phyloP scores from a whole-genome alignment of 2,797 vertebrate genomes.

The Oreochromis grahami region DNA sequence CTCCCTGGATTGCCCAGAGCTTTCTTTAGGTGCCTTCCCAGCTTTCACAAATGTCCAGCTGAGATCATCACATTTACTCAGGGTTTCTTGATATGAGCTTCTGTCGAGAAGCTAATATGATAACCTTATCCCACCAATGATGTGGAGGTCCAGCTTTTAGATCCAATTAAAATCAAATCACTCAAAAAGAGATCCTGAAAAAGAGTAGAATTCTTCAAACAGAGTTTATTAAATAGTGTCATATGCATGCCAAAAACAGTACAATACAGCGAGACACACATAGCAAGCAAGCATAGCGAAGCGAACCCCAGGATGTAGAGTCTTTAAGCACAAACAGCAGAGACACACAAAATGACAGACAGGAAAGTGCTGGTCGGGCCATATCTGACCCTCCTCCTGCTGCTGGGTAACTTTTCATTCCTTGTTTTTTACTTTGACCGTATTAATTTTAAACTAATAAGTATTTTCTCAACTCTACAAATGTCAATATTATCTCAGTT shows the following conservation, averaged over 20 bases:
- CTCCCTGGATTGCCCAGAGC: accelerated
- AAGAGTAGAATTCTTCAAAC: background rate
- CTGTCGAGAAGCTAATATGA: background rate
- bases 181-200: background rate
- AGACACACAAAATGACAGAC: background rate
- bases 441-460: background rate
- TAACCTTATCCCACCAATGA: background rate
- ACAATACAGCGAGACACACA: background rate
- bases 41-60: too few relatives aligned
- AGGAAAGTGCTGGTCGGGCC: background rate
- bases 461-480: background rate
- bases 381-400: background rate
- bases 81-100: background rate
- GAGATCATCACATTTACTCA: background rate
- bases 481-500: background rate
- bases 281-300: background rate
- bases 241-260: background rate
- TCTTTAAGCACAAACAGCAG: background rate
- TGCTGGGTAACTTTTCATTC: background rate
- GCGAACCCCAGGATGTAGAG: background rate
- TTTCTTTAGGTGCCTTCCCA: background rate
- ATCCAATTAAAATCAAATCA: background rate
- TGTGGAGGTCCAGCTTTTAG: background rate
- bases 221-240: background rate
- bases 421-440: accelerated